Evolutionary conservation across 2,797 vertebrate genomes (phyloP).

Genomic region (Neoniphon sammara): DNA sequence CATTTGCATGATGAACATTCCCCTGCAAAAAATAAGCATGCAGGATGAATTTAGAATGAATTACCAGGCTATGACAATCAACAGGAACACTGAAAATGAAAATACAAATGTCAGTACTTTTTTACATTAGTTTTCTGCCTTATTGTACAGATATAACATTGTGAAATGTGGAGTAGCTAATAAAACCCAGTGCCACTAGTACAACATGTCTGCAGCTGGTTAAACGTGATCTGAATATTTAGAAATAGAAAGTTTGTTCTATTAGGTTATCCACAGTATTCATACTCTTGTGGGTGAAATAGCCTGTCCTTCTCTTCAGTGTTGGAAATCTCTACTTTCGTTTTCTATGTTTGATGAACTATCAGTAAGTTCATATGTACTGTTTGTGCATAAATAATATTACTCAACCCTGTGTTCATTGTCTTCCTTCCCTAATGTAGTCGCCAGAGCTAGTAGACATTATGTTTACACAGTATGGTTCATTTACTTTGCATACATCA

Average conservation of each 20-base stretch:
- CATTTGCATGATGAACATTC: constrained; percentile 32
- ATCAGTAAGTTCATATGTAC: constrained; percentile 45
- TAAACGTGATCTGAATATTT: constrained; percentile 14
- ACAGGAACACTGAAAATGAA: not conserved
- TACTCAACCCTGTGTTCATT: constrained; percentile 42
- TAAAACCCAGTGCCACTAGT: constrained; percentile 4
- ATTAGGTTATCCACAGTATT: not conserved
- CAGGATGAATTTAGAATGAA: constrained; percentile 12
- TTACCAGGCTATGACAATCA: constrained; percentile 6
- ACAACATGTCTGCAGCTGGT: constrained; percentile 13
- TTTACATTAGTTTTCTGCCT: not conserved
- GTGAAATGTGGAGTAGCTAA: not conserved
- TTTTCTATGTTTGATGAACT: constrained; percentile 54
- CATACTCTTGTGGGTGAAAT: not conserved
- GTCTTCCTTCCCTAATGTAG: not conserved
- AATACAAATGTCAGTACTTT: not conserved
- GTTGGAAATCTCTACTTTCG: constrained; percentile 21
- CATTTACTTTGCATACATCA: too few relatives aligned
- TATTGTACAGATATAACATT: constrained; percentile 9
- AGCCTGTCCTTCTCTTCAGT: constrained; percentile 17
- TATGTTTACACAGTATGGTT: too few relatives aligned
- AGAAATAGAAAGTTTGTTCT: not conserved
- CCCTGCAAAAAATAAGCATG: constrained; percentile 4
- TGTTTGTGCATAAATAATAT: constrained; percentile 56
- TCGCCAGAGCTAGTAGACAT: too few relatives aligned